These are phyloP conservation scores for Hypolimnas misippus DNA, from an alignment of 2,888 invertebrate genomes.

Conservation along the genomic window DNA sequence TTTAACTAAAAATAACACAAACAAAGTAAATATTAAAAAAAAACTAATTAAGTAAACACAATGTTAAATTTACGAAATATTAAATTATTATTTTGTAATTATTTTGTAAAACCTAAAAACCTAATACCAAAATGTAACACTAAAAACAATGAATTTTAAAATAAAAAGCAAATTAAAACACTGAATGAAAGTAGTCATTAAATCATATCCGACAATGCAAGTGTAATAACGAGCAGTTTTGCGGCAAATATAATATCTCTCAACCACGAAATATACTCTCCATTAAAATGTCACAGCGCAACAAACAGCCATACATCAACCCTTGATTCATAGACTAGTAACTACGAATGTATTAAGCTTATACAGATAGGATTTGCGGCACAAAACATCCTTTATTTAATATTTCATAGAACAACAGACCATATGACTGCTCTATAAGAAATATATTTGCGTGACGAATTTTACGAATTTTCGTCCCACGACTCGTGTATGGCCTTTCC, in stretches of 20 bases:
- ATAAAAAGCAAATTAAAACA: slow-evolving; percentile 38
- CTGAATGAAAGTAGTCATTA: slow-evolving; percentile 44
- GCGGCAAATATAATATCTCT: slow-evolving; percentile 62
- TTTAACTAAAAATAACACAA: too few species aligned
- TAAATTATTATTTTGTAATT: too few species aligned
- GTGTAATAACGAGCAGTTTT: slow-evolving; percentile 52
- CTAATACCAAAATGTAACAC: too few species aligned
- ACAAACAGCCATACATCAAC: slow-evolving; percentile 42
- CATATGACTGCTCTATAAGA: not conserved
- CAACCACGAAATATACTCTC: slow-evolving; percentile 61
- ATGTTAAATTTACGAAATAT: too few species aligned
- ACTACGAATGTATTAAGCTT: slow-evolving; percentile 38
- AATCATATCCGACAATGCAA: slow-evolving; percentile 62
- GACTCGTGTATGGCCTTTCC: slow-evolving; percentile 25
- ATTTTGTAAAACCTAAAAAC: too few species aligned
- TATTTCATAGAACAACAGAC: slow-evolving; percentile 11
- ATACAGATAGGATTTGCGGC: slow-evolving; percentile 29
- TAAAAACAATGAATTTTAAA: not conserved
- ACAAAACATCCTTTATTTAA: slow-evolving; percentile 24
- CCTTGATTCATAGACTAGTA: slow-evolving; percentile 43
- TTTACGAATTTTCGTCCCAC: slow-evolving; percentile 22
- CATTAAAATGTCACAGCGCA: slow-evolving; percentile 48
- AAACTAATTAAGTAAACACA: too few species aligned
- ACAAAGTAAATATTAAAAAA: too few species aligned
- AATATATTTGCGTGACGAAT: not conserved